Conservation (phyloP, 2,888 invertebrate genomes). For the Lamellibrachia satsuma region DNA sequence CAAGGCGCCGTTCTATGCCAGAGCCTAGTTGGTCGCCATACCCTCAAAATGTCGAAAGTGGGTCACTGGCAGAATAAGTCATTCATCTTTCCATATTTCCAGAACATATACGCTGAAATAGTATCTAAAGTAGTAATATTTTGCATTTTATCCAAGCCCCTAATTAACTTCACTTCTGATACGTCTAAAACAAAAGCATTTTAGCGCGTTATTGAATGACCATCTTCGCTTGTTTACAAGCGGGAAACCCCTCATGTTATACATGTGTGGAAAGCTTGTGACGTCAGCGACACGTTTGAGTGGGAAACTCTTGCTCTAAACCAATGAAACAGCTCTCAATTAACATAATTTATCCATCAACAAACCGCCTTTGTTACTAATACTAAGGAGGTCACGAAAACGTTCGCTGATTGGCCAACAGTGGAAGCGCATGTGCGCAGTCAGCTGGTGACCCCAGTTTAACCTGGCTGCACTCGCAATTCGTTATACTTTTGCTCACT, state of each 20-base stretch:
- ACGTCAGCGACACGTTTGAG: neutral
- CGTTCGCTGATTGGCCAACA: neutral
- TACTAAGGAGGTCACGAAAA: neutral
- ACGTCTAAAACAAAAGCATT: neutral
- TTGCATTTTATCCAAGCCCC: neutral
- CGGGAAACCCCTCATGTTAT: neutral
- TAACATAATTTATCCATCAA: neutral
- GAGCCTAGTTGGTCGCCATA: neutral
- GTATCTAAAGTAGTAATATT: neutral
- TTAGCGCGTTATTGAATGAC: neutral
- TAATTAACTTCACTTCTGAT: neutral
- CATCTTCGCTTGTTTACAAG: neutral
- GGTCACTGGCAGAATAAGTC: neutral
- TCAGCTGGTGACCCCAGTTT: neutral
- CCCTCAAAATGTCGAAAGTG: neutral
- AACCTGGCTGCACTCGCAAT: neutral
- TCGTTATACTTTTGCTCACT: neutral
- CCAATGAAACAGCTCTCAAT: neutral
- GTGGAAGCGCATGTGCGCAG: neutral
- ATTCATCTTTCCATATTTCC: neutral
- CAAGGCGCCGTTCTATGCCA: neutral
- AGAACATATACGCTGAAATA: neutral
- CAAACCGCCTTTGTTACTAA: neutral
- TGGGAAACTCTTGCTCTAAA: neutral
- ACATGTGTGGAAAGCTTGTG: neutral